These are phyloP conservation scores for Dendrocopos noguchii DNA, from an alignment of 2,113 vertebrate genomes.

Conservation along the genomic window DNA sequence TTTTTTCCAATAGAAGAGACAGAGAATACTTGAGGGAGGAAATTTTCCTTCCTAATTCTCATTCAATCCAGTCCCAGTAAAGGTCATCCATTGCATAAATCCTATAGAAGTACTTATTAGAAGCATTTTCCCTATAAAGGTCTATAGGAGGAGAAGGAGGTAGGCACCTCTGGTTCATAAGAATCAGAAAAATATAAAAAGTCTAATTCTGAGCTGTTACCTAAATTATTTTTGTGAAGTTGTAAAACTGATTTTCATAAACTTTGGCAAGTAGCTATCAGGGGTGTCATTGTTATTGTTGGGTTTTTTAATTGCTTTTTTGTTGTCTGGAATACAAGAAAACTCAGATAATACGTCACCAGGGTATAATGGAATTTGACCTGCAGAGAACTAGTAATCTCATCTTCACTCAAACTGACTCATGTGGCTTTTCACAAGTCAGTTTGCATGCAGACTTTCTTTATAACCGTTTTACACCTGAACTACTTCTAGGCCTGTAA, in stretches of 20 bases:
- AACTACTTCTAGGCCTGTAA: not conserved
- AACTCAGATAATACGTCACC: not conserved
- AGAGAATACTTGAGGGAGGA: slow-evolving; percentile 13
- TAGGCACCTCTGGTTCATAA: not conserved
- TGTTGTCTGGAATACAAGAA: not conserved
- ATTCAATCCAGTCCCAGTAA: not conserved
- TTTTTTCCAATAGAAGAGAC: not conserved
- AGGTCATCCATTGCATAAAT: slow-evolving; percentile 22
- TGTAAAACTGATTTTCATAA: not conserved
- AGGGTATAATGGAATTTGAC: not conserved
- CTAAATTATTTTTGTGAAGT: not conserved
- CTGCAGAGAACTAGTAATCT: not conserved
- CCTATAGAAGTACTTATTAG: not conserved
- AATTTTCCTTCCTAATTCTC: not conserved
- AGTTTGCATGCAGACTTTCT: not conserved
- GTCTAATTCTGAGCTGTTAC: not conserved
- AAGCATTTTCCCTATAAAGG: not conserved
- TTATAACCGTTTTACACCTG: not conserved
- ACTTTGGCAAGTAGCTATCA: not conserved
- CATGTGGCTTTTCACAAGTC: not conserved
- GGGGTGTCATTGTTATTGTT: too few species aligned
- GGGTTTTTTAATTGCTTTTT: not conserved
- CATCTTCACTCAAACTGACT: not conserved
- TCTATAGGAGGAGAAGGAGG: not conserved
- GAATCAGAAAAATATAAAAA: not conserved